Evolutionary conservation across 2,888 invertebrate species (phyloP), one percentile per base, ranked within the genome.

Genomic region (Eupithecia subfuscata): DNA sequence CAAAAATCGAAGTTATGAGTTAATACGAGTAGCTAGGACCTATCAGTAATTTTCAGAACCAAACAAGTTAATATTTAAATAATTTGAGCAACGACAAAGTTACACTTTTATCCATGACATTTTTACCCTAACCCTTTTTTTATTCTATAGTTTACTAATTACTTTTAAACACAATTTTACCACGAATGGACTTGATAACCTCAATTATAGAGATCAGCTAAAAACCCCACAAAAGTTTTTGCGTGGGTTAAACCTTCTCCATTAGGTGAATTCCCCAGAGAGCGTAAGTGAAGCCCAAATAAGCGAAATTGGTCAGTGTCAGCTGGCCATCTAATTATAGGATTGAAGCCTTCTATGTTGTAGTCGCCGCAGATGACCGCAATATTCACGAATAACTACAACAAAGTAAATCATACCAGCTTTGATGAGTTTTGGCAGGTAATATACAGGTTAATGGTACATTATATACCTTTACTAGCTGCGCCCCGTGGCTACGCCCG

Each of bases 261-360:
- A 34, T 34, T 63, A 34, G 7, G 18, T 16, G 18, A 34, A 18
- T 18, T 64, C 64, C 64, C 64, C 9, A 16, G 34, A 64, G 64
- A 34, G 18, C 64, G 25, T 60, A 60, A 60, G 60, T 25, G 60
- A 60, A 64, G 30, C 64, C 64, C 30, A 30, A 34, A 34, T 64
- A 64, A 64, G 34, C 30, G 64, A 18, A 64, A 64, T 34, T 18
- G 64, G 64, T 64, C 64, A 34, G 64, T 9, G 18, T 34, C 64
- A 64, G 64, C 34, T 18, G 18, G 14, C n/a, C 60, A 60, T 60
- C 60, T 60, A 60, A 60, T 60, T 60, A 34, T 64, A 64, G 34
- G 34, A 64, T 18, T 64, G 64, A 64, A 34, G 34, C 64, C 64
- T 30, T 63, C 0, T 25, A 25, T 8, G 22, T 3, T 22, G 18